Percentiles rank a stretch among this genome's conserved stretches.
phyloP scores from a whole-genome alignment of 1,140 invertebrate species.

The Yoshiicerus persimilis region DNA sequence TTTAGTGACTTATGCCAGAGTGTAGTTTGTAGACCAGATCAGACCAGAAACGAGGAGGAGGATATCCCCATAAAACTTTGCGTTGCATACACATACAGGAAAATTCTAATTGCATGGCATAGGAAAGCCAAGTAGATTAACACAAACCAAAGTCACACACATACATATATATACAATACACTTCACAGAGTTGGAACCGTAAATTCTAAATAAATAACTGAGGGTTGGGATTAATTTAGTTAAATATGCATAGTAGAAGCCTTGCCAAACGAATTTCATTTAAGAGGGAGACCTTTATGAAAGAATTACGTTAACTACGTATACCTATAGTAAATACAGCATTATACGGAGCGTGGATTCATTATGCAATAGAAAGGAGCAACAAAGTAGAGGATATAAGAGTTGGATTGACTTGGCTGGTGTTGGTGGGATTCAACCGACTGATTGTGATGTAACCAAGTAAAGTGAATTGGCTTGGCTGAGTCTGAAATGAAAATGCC shows the following conservation, averaged over 20 bases:
- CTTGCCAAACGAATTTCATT: too few species aligned
- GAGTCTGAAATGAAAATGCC: slow-evolving; percentile 17
- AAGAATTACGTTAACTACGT: not conserved
- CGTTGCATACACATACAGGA: not conserved
- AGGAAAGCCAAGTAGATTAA: not conserved
- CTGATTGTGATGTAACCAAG: slow-evolving; percentile 6
- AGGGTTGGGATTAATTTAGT: too few species aligned
- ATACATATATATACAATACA: too few species aligned
- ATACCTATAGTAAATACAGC: not conserved
- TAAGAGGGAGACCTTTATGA: too few species aligned
- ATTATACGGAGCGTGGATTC: not conserved
- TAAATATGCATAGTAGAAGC: too few species aligned
- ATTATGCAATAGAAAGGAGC: not conserved
- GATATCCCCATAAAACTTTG: too few species aligned
- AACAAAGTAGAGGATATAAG: not conserved
- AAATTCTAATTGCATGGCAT: not conserved
- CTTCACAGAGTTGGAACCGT: not conserved
- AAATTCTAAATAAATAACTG: not conserved
- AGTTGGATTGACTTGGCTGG: not conserved
- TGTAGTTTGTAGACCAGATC: not conserved
- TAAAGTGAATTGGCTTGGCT: slow-evolving; percentile 1
- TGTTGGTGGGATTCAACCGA: not conserved
- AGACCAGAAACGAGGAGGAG: not conserved
- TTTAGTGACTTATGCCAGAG: not conserved
- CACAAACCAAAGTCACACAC: not conserved